Evolutionary conservation across 1,140 invertebrate genomes (phyloP), one percentile per base, ranked within the genome.

Genomic region (Sipha flava): DNA sequence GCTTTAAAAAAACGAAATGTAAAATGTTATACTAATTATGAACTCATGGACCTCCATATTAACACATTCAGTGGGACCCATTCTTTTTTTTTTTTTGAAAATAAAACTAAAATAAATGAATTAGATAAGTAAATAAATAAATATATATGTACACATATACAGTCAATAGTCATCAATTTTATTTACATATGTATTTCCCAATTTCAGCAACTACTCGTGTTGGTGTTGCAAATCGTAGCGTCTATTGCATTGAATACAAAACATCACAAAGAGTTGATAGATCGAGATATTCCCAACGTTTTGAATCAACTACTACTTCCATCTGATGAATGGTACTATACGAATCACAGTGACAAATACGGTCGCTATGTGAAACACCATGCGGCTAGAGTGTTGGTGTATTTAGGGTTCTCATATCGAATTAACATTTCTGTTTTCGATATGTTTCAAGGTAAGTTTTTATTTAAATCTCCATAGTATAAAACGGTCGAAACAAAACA

Each of bases 321-420:
- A 7, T 91, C 90, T 0, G 91, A 92, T 84, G 91, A 92, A 83
- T 91, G 90, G 89, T 92, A 91, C 85, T 92, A 92, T 85, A 92
- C 91, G 49, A 91, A 91, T 84, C 90, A 92, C 83, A 90, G 88
- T 81, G 92, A 91, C 45, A 89, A 90, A 82, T 92, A 91, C 84
- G 90, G 90, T 23, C 87, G 88, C 68, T 92, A 88, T 83, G 91
- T 92, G 37, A 92, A 92, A 83, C 90, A 92, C 84, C 90, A 92
- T 83, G 91, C 91, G 0, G 90, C 91, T 3, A 84, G 90, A 79
- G 88, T 90, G 21, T 86, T 92, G 3, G 90, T 92, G 34, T 87
- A 88, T 81, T 82, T 88, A 18, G 87, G 87, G 29, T 86, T 87
- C 23, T 86, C 87, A 62, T 86, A 87, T 81, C 72, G 87, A 9